Evolutionary conservation across 2,113 vertebrate genomes (phyloP).

Genomic region (Psilopsiagon aymara): DNA sequence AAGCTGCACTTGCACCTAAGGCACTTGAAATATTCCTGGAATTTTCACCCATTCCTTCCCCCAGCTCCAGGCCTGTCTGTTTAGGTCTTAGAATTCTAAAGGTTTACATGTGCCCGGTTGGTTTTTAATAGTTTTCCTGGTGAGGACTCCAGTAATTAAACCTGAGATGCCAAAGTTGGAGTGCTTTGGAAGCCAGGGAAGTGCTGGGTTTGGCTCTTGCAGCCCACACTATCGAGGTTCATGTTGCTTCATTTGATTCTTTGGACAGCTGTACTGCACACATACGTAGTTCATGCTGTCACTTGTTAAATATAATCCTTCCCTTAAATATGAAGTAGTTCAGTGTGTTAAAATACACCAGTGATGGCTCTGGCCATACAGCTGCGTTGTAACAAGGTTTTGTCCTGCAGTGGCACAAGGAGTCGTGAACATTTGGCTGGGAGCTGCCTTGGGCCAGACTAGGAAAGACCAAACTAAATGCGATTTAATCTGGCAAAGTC

Average conservation of each 20-base stretch:
- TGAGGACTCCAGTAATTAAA: background rate
- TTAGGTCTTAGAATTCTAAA: background rate
- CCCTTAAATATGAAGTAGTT: background rate
- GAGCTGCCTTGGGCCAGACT: background rate
- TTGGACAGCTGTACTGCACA: background rate
- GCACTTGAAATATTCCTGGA: background rate
- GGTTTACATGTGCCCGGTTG: background rate
- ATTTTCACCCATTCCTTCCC: background rate
- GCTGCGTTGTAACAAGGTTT: background rate
- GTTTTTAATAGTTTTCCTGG: background rate
- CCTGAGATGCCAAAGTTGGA: background rate
- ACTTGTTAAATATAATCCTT: background rate
- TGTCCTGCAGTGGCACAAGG: accelerated
- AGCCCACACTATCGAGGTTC: background rate
- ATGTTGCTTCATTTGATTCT: background rate
- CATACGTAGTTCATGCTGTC: background rate
- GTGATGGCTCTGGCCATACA: background rate
- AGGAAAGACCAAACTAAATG: background rate
- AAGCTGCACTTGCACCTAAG: background rate
- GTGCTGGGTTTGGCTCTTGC: background rate
- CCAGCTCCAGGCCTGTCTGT: background rate
- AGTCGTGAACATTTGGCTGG: accelerated
- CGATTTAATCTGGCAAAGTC: background rate
- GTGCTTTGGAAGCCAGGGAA: background rate
- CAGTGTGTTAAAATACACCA: background rate